These are phyloP conservation scores for Jacana jacana DNA, from an alignment of 2,113 vertebrate species.

Conservation along the genomic window DNA sequence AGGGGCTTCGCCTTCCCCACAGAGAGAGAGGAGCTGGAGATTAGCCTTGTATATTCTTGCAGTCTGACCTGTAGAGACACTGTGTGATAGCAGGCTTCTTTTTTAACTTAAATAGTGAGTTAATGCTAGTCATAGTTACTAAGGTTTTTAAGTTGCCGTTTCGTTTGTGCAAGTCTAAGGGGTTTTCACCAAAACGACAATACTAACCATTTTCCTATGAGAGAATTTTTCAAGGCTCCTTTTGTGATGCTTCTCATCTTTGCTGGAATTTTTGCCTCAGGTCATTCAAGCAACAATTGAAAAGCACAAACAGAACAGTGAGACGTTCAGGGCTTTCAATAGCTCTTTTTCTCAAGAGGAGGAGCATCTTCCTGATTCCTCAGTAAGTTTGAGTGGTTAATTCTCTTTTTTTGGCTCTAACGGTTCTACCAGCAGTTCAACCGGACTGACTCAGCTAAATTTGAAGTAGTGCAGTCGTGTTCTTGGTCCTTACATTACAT, in stretches of 20 bases:
- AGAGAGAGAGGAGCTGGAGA: not conserved
- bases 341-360: constrained; percentile 87
- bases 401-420: not conserved
- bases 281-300: constrained; percentile 90
- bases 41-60: not conserved
- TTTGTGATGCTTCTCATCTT: not conserved
- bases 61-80: not conserved
- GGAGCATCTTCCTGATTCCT: constrained; percentile 82
- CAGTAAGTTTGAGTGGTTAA: constrained; percentile 72
- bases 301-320: constrained; percentile 95
- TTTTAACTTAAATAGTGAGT: not conserved
- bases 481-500: not conserved
- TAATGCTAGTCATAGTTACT: not conserved
- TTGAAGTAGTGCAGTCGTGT: not conserved
- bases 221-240: not conserved
- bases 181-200: not conserved
- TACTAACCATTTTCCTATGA: not conserved
- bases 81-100: not conserved
- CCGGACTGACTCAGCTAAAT: not conserved
- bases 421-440: not conserved
- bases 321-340: constrained; percentile 93
- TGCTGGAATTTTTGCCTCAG: constrained; percentile 65
- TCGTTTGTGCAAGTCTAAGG: not conserved
- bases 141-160: not conserved
- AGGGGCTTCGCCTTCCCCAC: not conserved